Evolutionary conservation across 2,113 vertebrate species (phyloP).

Genomic region (Heterotilapia buettikoferi): DNA sequence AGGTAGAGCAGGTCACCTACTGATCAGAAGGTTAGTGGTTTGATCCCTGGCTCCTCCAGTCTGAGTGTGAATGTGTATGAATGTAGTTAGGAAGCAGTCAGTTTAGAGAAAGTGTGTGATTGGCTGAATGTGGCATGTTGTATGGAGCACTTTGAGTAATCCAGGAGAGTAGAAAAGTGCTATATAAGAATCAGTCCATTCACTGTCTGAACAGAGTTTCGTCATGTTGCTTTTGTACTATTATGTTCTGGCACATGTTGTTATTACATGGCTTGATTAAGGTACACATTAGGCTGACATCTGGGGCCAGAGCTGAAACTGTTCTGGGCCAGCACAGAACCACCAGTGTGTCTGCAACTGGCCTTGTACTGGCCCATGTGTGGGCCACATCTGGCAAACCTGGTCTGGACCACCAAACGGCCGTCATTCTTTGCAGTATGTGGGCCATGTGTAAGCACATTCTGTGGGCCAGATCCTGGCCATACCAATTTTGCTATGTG

Average conservation of each 20-base stretch:
- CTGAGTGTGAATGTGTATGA: background rate
- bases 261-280: background rate
- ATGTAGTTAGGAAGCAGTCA: background rate
- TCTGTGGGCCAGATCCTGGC: background rate
- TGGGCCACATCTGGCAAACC: background rate
- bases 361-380: background rate
- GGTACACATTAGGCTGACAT: accelerated
- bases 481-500: accelerated
- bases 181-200: background rate
- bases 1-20: background rate
- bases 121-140: background rate
- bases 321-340: background rate
- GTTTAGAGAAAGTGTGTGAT: background rate
- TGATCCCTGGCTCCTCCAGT: background rate
- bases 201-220: background rate
- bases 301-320: background rate
- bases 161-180: background rate
- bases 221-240: background rate
- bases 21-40: background rate
- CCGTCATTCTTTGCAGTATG: background rate
- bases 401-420: background rate
- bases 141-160: background rate
- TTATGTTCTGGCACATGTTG: background rate
- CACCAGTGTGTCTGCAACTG: background rate
- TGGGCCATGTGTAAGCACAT: background rate